A percentile compares a stretch with the other conserved stretches of the same genome.
Conservation (phyloP, 1,140 invertebrate species). For the Drosophila kikkawai region DNA sequence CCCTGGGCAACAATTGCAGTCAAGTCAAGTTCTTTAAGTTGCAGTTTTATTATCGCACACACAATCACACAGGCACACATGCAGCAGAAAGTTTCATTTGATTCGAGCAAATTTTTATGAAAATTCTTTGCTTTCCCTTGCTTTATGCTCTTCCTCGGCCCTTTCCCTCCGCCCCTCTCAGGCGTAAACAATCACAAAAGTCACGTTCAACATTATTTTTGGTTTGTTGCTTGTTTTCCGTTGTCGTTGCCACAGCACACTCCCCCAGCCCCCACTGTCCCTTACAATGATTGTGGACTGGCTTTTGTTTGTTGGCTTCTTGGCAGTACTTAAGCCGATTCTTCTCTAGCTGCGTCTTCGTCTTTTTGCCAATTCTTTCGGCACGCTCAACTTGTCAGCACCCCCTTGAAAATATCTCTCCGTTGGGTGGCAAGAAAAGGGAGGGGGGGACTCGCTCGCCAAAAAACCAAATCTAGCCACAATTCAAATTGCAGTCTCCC, state of each 20-base stretch:
- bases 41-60: slow-evolving; percentile 78
- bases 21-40: slow-evolving; percentile 82
- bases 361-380: slow-evolving; percentile 70
- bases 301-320: slow-evolving; percentile 78
- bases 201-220: slow-evolving; percentile 84
- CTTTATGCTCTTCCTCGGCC: slow-evolving; percentile 24
- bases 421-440: not conserved
- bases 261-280: slow-evolving; percentile 6
- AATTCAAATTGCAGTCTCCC: slow-evolving; percentile 76
- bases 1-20: slow-evolving; percentile 79
- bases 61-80: slow-evolving; percentile 26
- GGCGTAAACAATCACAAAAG: slow-evolving; percentile 79
- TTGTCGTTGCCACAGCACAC: slow-evolving; percentile 21
- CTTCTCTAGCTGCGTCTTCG: slow-evolving; percentile 45
- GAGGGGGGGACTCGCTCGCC: slow-evolving; percentile 1
- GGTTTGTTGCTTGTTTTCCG: slow-evolving; percentile 79
- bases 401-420: slow-evolving; percentile 22
- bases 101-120: slow-evolving; percentile 82
- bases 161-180: slow-evolving; percentile 4
- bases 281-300: slow-evolving; percentile 71
- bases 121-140: slow-evolving; percentile 65
- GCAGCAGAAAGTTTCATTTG: slow-evolving; percentile 73
- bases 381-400: slow-evolving; percentile 76
- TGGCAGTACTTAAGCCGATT: slow-evolving; percentile 80
- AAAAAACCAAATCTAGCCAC: slow-evolving; percentile 58